Evolutionary conservation across 2,113 vertebrate species (phyloP).

Genomic region (Desmodus rotundus): DNA sequence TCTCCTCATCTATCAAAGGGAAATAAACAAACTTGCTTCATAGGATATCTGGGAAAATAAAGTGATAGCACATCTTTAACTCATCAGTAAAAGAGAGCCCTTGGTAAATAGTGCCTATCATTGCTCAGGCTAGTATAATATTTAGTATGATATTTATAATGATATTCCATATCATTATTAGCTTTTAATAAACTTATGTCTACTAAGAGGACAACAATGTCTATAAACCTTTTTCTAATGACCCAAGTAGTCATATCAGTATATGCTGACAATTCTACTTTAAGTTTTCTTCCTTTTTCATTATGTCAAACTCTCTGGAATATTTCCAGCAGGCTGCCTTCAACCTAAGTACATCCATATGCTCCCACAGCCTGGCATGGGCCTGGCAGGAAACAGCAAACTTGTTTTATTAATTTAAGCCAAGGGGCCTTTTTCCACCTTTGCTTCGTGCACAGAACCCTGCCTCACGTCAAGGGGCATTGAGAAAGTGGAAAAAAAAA

Average conservation of each 20-base stretch:
- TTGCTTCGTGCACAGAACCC: neutral
- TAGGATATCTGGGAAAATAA: neutral
- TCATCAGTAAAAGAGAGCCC: neutral
- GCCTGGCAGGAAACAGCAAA: neutral
- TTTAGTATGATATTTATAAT: too few species aligned
- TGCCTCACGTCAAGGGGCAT: neutral
- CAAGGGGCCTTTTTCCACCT: neutral
- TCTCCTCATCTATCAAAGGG: neutral
- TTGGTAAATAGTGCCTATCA: neutral
- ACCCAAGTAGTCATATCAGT: neutral
- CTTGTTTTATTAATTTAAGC: neutral
- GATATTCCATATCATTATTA: neutral
- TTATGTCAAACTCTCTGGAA: neutral
- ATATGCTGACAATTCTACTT: neutral
- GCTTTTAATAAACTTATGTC: neutral
- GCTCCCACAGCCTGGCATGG: neutral
- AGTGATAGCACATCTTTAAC: neutral
- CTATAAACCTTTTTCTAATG: neutral
- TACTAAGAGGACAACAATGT: neutral
- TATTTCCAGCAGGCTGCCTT: neutral
- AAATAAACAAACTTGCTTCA: neutral
- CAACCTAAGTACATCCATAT: neutral
- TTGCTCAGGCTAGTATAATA: neutral
- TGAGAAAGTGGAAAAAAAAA: conserved; percentile 28
- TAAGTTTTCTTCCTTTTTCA: conserved; percentile 24